phyloP scores from a whole-genome alignment of 2,113 vertebrate genomes.

The Coryphaenoides rupestris region DNA sequence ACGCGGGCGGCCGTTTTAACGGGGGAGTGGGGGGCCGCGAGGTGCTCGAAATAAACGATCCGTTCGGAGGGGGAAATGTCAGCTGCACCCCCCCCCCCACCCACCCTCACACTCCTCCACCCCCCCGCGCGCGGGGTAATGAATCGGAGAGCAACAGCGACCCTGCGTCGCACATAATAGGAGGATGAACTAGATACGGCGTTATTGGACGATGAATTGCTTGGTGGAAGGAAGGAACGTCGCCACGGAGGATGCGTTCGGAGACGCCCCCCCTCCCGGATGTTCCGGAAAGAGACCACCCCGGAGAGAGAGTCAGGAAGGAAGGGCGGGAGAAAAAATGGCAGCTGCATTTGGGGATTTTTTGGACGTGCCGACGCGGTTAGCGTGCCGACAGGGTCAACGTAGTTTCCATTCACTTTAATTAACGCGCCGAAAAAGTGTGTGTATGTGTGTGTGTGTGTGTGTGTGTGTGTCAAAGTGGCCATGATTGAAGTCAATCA shows the following conservation, averaged over 20 bases:
- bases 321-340: background rate
- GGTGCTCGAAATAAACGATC: constrained; percentile 64
- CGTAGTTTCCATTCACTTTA: no score
- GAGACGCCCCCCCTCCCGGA: background rate
- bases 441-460: background rate
- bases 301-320: no score
- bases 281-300: background rate
- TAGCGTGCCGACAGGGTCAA: no score
- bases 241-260: background rate
- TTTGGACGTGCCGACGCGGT: no score
- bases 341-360: no score
- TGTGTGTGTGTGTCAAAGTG: background rate
- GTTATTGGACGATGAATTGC: constrained; percentile 27
- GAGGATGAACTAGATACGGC: constrained; percentile 42
- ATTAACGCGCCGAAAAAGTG: no score
- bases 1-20: constrained; percentile 50
- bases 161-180: constrained; percentile 25
- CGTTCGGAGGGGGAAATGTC: constrained; percentile 59
- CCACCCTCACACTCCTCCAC: constrained; percentile 19
- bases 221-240: constrained; percentile 10
- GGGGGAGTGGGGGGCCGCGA: no score
- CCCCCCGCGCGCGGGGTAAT: constrained; percentile 32
- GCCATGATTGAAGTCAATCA: no score
- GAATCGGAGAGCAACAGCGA: constrained; percentile 48
- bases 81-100: constrained; percentile 34